Evolutionary conservation across 2,113 vertebrate species (phyloP).

Genomic region (Diphyllodes magnificus): DNA sequence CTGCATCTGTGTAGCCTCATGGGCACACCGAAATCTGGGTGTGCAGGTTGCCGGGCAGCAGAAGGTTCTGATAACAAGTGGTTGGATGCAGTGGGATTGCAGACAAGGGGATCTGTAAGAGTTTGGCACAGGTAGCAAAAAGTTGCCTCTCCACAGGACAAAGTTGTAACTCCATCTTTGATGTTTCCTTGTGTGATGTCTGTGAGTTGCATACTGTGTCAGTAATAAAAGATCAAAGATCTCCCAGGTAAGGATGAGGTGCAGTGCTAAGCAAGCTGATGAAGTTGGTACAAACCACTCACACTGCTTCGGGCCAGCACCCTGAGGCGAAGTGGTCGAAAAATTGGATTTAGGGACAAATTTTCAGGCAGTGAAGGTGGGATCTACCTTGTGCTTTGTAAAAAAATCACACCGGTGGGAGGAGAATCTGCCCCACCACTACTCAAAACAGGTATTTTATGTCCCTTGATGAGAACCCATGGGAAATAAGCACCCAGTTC

Average conservation of each 20-base stretch:
- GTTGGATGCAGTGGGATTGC: neutral
- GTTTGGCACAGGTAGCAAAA: neutral
- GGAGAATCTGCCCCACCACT: neutral
- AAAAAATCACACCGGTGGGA: neutral
- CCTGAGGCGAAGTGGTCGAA: neutral
- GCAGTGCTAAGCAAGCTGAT: neutral
- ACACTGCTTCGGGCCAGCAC: neutral
- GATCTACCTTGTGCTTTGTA: neutral
- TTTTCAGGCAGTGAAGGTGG: neutral
- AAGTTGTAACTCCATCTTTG: neutral
- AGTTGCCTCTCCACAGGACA: neutral
- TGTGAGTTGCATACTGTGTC: neutral
- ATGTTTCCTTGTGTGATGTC: neutral
- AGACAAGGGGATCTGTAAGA: neutral
- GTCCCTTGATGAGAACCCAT: neutral
- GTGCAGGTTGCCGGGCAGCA: neutral
- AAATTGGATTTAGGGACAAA: neutral
- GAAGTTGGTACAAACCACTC: neutral
- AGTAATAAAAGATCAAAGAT: slow-evolving; percentile 25
- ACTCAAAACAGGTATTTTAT: neutral
- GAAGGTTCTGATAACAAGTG: neutral
- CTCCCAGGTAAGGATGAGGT: neutral
- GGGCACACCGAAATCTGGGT: neutral
- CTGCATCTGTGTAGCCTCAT: neutral
- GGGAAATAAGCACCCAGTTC: neutral